phyloP scores from a whole-genome alignment of 2,113 vertebrate species.

The Callospermophilus lateralis region DNA sequence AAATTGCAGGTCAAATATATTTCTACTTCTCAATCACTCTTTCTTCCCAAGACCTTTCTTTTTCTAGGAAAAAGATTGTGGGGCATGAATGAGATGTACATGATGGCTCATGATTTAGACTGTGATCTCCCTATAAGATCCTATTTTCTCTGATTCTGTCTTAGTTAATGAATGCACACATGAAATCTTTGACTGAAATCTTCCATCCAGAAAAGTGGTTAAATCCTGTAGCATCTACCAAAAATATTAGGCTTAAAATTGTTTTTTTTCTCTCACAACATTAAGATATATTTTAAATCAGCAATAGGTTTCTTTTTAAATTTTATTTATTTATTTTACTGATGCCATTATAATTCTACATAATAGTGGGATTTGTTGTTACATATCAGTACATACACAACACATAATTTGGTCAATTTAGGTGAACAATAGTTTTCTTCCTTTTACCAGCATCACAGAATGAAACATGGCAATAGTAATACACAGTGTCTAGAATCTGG shows the following conservation, averaged over 20 bases:
- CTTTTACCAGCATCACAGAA: background rate
- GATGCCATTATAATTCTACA: no score
- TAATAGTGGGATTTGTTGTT: no score
- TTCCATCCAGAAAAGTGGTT: slow-evolving; percentile 21
- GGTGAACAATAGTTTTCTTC: background rate
- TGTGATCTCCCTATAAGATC: background rate
- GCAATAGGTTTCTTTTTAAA: background rate
- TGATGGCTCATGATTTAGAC: background rate
- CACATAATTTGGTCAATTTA: background rate
- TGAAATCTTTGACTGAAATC: background rate
- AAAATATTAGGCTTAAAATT: background rate
- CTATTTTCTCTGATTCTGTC: slow-evolving; percentile 33
- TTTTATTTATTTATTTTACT: no score
- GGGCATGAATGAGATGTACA: background rate
- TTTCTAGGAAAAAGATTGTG: background rate
- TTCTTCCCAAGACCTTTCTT: slow-evolving; percentile 47
- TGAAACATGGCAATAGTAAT: background rate
- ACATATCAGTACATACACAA: no score
- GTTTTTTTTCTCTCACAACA: background rate
- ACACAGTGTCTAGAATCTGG: background rate
- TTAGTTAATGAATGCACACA: slow-evolving; percentile 23
- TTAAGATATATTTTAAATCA: slow-evolving; percentile 57
- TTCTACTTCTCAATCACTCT: background rate
- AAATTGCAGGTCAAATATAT: slow-evolving; percentile 63
- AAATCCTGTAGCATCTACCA: background rate